These are phyloP conservation scores for Oligia latruncula DNA, from an alignment of 2,888 invertebrate genomes.

Conservation along the genomic window DNA sequence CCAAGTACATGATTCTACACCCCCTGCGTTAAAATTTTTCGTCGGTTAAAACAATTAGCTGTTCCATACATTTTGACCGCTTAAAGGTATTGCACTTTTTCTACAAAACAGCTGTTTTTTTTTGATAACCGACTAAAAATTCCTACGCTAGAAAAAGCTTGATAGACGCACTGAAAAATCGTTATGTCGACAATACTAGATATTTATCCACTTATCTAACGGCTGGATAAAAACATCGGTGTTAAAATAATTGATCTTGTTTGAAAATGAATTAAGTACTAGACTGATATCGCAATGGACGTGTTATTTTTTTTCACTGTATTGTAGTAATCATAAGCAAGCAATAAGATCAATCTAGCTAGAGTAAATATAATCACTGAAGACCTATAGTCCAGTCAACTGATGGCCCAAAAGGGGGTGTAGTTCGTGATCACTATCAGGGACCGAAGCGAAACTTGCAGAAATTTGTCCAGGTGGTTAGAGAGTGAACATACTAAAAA, in stretches of 20 bases:
- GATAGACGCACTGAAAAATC: neutral
- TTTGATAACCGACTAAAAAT: too few relatives aligned
- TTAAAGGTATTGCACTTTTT: too few relatives aligned
- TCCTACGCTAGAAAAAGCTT: too few relatives aligned
- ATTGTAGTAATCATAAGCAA: neutral
- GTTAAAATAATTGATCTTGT: neutral
- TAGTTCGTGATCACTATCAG: neutral
- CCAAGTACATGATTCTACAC: too few relatives aligned
- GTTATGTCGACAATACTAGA: neutral
- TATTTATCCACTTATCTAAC: neutral
- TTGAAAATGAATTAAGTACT: neutral
- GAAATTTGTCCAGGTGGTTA: neutral
- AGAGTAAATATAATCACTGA: neutral
- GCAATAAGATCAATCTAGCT: neutral
- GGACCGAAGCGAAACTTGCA: neutral
- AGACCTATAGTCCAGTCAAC: neutral
- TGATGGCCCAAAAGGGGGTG: neutral
- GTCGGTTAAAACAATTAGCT: too few relatives aligned
- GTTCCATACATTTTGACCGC: too few relatives aligned
- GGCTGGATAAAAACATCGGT: neutral
- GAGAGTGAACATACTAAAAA: neutral
- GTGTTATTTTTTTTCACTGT: neutral
- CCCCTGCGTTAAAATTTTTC: too few relatives aligned
- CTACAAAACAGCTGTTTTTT: too few relatives aligned
- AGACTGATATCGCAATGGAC: neutral